A percentile compares a stretch with the other conserved stretches of the same genome.
phyloP scores from a whole-genome alignment of 1,140 invertebrate species.

The Archegozetes longisetosus region DNA sequence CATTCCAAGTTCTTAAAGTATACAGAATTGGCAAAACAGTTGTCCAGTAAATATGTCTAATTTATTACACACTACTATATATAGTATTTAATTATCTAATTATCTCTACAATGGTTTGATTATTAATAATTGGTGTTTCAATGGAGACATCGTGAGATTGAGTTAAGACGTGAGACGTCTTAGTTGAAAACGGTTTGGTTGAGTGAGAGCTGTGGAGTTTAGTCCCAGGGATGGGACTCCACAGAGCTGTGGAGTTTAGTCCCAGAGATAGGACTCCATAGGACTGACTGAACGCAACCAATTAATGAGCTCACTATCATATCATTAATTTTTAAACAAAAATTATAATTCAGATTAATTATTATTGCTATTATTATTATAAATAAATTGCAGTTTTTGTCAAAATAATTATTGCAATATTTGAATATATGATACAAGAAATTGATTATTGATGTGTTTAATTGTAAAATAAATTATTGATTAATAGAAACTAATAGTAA shows the following conservation, averaged over 20 bases:
- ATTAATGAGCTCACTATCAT: neutral
- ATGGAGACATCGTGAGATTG: no score
- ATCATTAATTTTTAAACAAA: neutral
- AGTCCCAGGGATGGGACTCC: no score
- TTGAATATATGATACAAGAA: neutral
- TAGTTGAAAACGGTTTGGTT: no score
- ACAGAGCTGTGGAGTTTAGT: no score
- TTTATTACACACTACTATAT: slow-evolving; percentile 5
- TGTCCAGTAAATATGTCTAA: slow-evolving; percentile 69
- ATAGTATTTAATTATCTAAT: neutral
- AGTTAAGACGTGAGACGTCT: no score
- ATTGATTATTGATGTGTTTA: neutral
- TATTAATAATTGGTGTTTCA: no score
- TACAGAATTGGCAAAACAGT: slow-evolving; percentile 84
- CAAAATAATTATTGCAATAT: neutral
- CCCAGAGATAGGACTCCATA: no score
- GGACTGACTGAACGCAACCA: neutral
- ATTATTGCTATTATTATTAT: neutral
- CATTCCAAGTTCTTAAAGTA: slow-evolving; percentile 94
- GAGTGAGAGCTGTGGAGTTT: no score
- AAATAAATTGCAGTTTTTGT: neutral
- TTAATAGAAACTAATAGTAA: neutral
- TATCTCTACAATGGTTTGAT: neutral
- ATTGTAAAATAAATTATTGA: neutral
- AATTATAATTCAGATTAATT: neutral